Evolutionary conservation across 1,140 invertebrate species (phyloP), one percentile per base, ranked within the genome.

Genomic region (Drosophila funebris): DNA sequence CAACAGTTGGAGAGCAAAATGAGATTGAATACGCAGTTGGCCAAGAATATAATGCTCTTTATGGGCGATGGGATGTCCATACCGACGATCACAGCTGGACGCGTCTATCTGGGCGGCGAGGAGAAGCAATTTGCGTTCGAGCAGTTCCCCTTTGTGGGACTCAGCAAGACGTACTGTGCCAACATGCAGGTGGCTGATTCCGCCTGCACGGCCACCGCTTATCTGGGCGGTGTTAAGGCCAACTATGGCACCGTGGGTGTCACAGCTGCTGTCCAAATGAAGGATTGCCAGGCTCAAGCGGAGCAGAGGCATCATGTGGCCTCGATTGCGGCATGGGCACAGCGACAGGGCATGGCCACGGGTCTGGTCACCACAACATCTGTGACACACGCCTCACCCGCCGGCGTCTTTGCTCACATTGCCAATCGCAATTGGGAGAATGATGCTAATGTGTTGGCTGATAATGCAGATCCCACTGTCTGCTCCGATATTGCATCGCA

Each of bases 331-430:
- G 92, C 93, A 4, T 96, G 95, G 95, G 96, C 96, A 0, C 94
- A 95, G 52, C 91, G 93, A 1, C 93, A 93, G 24, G 95, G 95
- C 3, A 96, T 96, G 82, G 93, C 93, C 24, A 94, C 94, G 9
- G 90, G 93, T 89, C 20, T 96, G 2, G 95, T 97, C 3, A 97
- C 96, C 0, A 96, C 95, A 3, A 96, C 96, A 0, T 93, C 96
- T 20, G 93, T 97, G 1, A 97, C 96, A 0, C 96, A 97, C 78
- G 96, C 96, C 3, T 96, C 96, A 0, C 96, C 96, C 0, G 94
- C 95, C 0, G 93, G 93, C 4, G 92, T 93, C 2, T 98, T 96
- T 91, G 96, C 97, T 0, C 94, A 96, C 76, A 92, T 93, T 0
- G 93, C 96, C 0, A 92, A 95, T 76, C 93, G 96, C 36, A 93